Evolutionary conservation across 1,140 invertebrate species (phyloP).

Genomic region (Calliopsis andreniformis): DNA sequence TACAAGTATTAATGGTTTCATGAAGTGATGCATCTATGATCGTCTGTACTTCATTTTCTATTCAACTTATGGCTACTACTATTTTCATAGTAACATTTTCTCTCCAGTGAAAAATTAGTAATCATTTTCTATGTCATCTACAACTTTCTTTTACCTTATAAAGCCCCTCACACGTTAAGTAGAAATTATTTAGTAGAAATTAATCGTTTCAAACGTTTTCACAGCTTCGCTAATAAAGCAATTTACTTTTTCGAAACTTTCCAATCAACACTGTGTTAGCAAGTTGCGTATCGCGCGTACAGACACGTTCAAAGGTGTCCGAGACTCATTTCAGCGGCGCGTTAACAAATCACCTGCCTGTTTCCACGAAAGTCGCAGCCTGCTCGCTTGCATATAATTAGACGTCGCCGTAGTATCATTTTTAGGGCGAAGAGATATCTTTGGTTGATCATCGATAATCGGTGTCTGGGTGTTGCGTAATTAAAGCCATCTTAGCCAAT

Average conservation of each 20-base stretch:
- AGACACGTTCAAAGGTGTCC: background rate
- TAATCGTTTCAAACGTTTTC: too few relatives aligned
- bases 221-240: constrained; percentile 48
- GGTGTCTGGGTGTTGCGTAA: constrained; percentile 37
- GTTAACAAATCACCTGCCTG: constrained; percentile 46
- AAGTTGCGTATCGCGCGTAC: background rate
- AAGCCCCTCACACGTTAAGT: too few relatives aligned
- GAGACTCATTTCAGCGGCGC: constrained; percentile 27
- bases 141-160: too few relatives aligned
- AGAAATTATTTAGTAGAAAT: too few relatives aligned
- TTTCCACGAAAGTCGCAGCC: constrained; percentile 37
- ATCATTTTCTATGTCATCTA: too few relatives aligned
- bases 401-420: constrained; percentile 43
- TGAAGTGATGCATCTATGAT: constrained; percentile 7
- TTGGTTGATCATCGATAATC: constrained; percentile 20
- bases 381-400: constrained; percentile 37
- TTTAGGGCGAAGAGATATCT: constrained; percentile 26
- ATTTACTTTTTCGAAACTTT: constrained; percentile 48
- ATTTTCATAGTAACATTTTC: too few relatives aligned
- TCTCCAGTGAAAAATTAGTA: too few relatives aligned
- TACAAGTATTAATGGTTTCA: background rate
- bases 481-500: constrained; percentile 14
- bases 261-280: too few relatives aligned
- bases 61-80: too few relatives aligned
- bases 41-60: too few relatives aligned